Conservation (phyloP, 2,797 vertebrate species). For the Natrix natrix region DNA sequence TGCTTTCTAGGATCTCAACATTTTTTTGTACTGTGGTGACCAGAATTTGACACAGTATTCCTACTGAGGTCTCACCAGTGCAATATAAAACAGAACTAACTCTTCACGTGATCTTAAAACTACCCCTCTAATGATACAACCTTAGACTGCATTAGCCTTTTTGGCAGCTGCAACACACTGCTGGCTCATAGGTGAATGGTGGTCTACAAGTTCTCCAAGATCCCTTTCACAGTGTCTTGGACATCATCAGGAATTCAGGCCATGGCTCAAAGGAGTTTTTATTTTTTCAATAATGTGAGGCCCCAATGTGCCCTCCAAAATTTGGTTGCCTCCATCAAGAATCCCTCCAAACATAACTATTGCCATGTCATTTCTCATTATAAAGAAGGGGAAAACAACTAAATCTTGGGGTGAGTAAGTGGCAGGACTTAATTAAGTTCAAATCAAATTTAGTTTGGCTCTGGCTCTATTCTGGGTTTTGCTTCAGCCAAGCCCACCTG, state of each 20-base stretch:
- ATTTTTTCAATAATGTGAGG: not conserved
- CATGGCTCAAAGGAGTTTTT: not conserved
- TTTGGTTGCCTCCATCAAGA: not conserved
- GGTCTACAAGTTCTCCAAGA: not conserved
- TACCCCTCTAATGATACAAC: not conserved
- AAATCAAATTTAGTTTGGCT: not conserved
- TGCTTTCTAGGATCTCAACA: not conserved
- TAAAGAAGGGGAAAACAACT: not conserved
- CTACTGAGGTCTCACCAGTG: not conserved
- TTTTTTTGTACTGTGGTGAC: not conserved
- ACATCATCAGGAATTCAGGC: not conserved
- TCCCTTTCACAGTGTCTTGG: not conserved
- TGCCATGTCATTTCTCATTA: not conserved
- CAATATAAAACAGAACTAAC: not conserved
- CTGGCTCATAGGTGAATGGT: not conserved
- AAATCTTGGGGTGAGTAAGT: not conserved
- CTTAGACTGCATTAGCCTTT: not conserved
- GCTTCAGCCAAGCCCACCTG: not conserved
- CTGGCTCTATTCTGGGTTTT: not conserved
- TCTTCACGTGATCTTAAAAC: not conserved
- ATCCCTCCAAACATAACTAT: not conserved
- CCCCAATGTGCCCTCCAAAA: not conserved
- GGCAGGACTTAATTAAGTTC: not conserved
- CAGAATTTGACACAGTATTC: not conserved
- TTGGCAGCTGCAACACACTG: not conserved